Evolutionary conservation across 2,888 invertebrate genomes (phyloP), one percentile per base, ranked within the genome.

Genomic region (Chironomus riparius): DNA sequence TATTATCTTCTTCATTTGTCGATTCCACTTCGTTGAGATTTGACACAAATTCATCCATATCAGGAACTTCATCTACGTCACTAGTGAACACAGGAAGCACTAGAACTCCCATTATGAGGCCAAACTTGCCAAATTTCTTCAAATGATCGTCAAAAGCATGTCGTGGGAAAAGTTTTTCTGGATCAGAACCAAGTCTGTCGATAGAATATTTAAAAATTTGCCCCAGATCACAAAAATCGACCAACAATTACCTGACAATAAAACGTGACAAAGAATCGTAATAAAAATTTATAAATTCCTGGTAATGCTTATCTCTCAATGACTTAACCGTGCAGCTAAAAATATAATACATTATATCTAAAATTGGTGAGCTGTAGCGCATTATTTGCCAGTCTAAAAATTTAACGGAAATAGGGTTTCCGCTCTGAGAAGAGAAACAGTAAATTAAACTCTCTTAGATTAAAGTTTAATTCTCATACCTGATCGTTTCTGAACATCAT

Each of bases 341-440:
- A 0, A 83, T 74, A 76, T 81, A 83, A 71, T 82, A 82, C 76
- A 79, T 80, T 72, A 83, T 65, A 77, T 83, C 83, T 13, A 79
- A 81, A 0, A 81, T 79, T 2, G 83, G 83, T 0, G 83, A 81
- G 2, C 82, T 80, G 56, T 81, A 83, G 10, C 82, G 80, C 77
- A 65, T 13, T 24, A 65, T 22, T 65, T 65, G 65, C n/a, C 24
- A 65, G 5, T 65, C 65, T 2, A 65, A 5, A 0, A 65, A 65
- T 65, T 24, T 24, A 24, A 5, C 13, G 65, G 21, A 10, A 10
- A 13, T n/a, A n/a, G n/a, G n/a, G n/a, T n/a, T n/a, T 22, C 24
- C 24, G 13, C 24, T 65, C 65, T 65, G n/a, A n/a, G n/a, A n/a
- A n/a, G n/a, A n/a, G n/a, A n/a, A n/a, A n/a, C n/a, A n/a, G n/a